Evolutionary conservation across 2,888 invertebrate genomes (phyloP), one percentile per base, ranked within the genome.

Genomic region (Lamproptera curius): DNA sequence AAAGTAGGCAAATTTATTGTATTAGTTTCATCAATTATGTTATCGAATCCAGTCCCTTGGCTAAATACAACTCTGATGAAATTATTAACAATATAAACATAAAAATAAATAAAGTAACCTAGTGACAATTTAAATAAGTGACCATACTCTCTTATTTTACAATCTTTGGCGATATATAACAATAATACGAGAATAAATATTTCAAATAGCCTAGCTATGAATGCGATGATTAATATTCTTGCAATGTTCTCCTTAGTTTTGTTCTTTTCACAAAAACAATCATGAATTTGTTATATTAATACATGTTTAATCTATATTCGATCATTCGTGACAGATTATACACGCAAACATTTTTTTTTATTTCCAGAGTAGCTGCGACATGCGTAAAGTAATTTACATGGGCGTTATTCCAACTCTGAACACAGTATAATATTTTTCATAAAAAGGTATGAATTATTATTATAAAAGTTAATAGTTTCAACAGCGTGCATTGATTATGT

Each of bases 1-100:
- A 82, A 84, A 84, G 73, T 84, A 86, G 85, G 83, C 82, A 70
- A 76, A 77, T 75, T 82, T 83, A 81, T 82, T 83, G 84, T 85
- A 74, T 78, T 80, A 80, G 73, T 81, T 82, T 59, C 67, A 71
- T 73, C 70, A 71, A n/a, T 65, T 63, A 73, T 64, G 69, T 65
- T 65, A 72, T 68, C 65, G 59, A 70, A 76, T 69, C 70, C 71
- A 73, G 66, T 71, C 59, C 58, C 65, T 67, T 67, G 65, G 63
- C 65, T 70, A 65, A 63, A 52, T 70, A 65, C 60, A 53, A 56
- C 55, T 57, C 56, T 59, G 54, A 57, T 63, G 65, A 53, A 62
- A 57, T 59, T 45, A 37, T 51, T 57, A 58, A 52, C 42, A 53
- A 50, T 53, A 53, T 63, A 65, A 61, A 61, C 56, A 72, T n/a